A percentile compares a stretch with the other conserved stretches of the same genome.
Conservation (phyloP, 2,888 invertebrate genomes). For the Crepidodera aurea region DNA sequence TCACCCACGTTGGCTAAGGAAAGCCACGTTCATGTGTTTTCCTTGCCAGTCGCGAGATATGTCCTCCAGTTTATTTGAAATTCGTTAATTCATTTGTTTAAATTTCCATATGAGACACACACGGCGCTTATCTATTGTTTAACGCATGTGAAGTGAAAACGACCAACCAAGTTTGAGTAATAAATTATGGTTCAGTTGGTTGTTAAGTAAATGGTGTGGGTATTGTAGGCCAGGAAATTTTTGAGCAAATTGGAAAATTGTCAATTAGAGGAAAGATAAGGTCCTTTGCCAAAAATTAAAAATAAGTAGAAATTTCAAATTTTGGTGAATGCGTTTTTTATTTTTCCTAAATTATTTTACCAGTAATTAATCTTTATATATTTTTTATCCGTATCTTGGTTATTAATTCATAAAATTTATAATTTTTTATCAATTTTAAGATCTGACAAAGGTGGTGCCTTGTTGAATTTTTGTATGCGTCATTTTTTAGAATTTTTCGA, state of each 20-base stretch:
- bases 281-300: too few relatives aligned
- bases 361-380: too few relatives aligned
- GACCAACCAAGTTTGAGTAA: constrained; percentile 21
- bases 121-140: constrained; percentile 34
- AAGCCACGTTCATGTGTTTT: constrained; percentile 1
- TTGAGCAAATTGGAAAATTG: neutral
- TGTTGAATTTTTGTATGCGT: too few relatives aligned
- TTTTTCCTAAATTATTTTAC: too few relatives aligned
- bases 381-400: too few relatives aligned
- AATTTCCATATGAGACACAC: constrained; percentile 24
- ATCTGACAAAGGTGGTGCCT: too few relatives aligned
- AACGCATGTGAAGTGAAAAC: constrained; percentile 26
- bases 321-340: too few relatives aligned
- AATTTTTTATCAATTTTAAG: too few relatives aligned
- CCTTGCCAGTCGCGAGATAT: constrained; percentile 11
- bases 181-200: constrained; percentile 14
- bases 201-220: constrained; percentile 25
- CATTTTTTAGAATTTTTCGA: too few relatives aligned
- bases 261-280: too few relatives aligned
- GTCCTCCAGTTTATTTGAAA: constrained; percentile 16
- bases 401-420: too few relatives aligned
- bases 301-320: too few relatives aligned
- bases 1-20: constrained; percentile 27
- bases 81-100: constrained; percentile 21
- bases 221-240: constrained; percentile 9